These are phyloP conservation scores for Ooceraea biroi DNA, from an alignment of 1,140 invertebrate species.

Conservation along the genomic window DNA sequence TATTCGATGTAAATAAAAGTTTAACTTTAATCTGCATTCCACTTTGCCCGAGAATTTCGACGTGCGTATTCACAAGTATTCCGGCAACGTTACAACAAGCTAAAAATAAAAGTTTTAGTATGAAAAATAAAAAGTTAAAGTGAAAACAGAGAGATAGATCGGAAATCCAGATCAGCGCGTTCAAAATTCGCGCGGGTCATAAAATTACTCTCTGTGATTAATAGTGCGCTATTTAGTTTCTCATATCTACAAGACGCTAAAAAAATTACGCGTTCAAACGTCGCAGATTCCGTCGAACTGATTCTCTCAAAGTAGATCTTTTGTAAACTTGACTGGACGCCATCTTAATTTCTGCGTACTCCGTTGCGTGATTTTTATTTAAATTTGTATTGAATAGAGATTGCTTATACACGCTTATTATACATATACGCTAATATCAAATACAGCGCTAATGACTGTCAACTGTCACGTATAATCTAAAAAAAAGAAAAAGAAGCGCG, in stretches of 20 bases:
- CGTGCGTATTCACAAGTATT: neutral
- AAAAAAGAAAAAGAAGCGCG: no score
- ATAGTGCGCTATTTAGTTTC: neutral
- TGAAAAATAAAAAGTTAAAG: no score
- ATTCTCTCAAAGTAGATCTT: neutral
- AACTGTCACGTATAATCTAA: no score
- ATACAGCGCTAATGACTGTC: no score
- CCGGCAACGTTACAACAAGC: no score
- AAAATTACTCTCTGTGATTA: neutral
- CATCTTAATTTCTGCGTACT: neutral
- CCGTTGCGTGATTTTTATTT: no score
- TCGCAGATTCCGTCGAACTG: neutral
- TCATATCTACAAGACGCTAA: neutral
- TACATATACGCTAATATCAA: no score
- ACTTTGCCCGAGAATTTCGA: neutral
- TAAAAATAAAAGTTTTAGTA: no score
- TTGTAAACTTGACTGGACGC: neutral
- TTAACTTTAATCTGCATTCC: neutral
- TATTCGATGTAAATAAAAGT: slow-evolving; percentile 46
- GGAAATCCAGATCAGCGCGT: no score
- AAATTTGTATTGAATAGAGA: no score
- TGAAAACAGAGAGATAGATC: neutral
- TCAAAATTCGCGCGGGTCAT: neutral
- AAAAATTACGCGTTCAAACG: neutral
- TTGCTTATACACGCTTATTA: no score